Conservation (phyloP, 2,797 vertebrate species). For the Alauda arvensis region DNA sequence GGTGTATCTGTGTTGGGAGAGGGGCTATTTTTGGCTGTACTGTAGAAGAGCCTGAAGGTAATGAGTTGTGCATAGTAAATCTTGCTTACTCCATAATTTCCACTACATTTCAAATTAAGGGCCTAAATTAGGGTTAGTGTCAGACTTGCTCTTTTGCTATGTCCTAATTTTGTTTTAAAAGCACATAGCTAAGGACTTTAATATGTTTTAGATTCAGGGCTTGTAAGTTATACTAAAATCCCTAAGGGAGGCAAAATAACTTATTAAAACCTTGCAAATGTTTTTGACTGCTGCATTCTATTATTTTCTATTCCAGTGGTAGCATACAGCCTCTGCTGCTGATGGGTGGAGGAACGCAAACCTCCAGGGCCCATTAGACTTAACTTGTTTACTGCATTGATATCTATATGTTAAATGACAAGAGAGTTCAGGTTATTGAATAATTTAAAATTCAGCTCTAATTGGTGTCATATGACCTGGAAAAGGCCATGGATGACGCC, state of each 20-base stretch:
- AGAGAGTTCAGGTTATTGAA: slow-evolving; percentile 83
- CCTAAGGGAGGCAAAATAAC: slow-evolving; percentile 70
- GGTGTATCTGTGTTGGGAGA: neutral
- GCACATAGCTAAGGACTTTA: slow-evolving; percentile 72
- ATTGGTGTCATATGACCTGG: slow-evolving; percentile 82
- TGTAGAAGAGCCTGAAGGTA: slow-evolving; percentile 42
- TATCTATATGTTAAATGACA: slow-evolving; percentile 84
- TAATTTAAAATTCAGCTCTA: slow-evolving; percentile 83
- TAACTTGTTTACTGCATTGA: slow-evolving; percentile 83
- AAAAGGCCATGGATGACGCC: slow-evolving; percentile 80
- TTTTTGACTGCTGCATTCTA: slow-evolving; percentile 65
- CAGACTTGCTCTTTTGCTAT: slow-evolving; percentile 37
- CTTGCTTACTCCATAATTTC: slow-evolving; percentile 46
- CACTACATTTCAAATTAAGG: slow-evolving; percentile 53
- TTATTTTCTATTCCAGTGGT: slow-evolving; percentile 60
- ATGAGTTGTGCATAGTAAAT: slow-evolving; percentile 40
- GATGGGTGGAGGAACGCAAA: slow-evolving; percentile 61
- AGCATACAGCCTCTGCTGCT: slow-evolving; percentile 49
- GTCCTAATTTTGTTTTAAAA: slow-evolving; percentile 63
- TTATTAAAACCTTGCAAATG: slow-evolving; percentile 74
- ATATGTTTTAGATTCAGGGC: slow-evolving; percentile 71
- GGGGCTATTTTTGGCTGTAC: slow-evolving; percentile 33
- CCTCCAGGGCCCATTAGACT: slow-evolving; percentile 79
- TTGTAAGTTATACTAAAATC: slow-evolving; percentile 65
- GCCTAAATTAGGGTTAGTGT: slow-evolving; percentile 51